These are phyloP conservation scores for Neotragus moschatus DNA, from an alignment of 2,113 vertebrate genomes.

Conservation along the genomic window DNA sequence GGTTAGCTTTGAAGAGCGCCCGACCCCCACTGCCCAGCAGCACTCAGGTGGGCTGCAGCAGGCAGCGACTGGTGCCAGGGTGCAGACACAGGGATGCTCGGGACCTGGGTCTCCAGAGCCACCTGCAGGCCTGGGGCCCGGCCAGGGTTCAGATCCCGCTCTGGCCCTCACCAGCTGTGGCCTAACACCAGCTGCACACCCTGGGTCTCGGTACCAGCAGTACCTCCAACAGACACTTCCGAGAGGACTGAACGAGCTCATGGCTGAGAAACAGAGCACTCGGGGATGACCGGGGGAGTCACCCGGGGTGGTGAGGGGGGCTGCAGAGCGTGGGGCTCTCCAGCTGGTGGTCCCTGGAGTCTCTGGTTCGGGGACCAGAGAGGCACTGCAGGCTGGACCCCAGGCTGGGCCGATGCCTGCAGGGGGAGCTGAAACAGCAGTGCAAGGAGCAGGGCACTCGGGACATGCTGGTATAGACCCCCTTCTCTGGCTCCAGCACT, in stretches of 20 bases:
- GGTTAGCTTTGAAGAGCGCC: fast-evolving
- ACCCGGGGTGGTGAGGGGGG: fast-evolving
- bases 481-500: neutral
- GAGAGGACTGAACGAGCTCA: neutral
- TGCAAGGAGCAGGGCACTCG: neutral
- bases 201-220: neutral
- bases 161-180: neutral
- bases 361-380: neutral
- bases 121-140: fast-evolving
- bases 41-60: fast-evolving
- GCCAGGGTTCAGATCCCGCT: neutral
- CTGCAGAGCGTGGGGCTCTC: too few species aligned
- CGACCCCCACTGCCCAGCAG: fast-evolving
- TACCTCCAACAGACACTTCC: neutral
- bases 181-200: neutral
- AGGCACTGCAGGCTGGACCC: neutral
- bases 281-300: fast-evolving
- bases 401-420: fast-evolving
- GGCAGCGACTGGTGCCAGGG: neutral
- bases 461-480: neutral
- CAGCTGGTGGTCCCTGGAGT: neutral
- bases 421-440: neutral
- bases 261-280: fast-evolving
- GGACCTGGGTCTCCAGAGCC: neutral
- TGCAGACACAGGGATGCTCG: neutral